Percentiles rank a stretch among this genome's conserved stretches.
Evolutionary conservation across 2,797 vertebrate genomes (phyloP).

Genomic region (Meda fulgida): DNA sequence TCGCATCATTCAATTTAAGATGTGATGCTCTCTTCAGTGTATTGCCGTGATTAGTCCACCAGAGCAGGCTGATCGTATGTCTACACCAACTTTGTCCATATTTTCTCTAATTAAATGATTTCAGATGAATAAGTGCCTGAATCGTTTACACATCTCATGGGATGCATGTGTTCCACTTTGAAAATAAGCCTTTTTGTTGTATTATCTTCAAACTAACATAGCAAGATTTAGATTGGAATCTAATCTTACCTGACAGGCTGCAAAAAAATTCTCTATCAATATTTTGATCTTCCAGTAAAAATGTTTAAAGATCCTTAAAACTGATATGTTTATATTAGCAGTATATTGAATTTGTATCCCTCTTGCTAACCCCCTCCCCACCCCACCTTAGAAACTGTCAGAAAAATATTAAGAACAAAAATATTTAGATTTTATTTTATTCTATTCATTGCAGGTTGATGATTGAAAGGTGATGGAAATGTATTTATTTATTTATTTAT

Average conservation of each 20-base stretch:
- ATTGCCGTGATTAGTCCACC: background rate
- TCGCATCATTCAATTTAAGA: slow-evolving; percentile 33
- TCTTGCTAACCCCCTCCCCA: no score
- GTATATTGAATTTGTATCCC: no score
- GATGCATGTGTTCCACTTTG: background rate
- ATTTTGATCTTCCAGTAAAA: background rate
- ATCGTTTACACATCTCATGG: slow-evolving; percentile 4
- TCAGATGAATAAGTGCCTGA: background rate
- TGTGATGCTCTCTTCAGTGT: slow-evolving; percentile 1
- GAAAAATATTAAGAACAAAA: no score
- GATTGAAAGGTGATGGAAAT: background rate
- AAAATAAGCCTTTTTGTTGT: slow-evolving; percentile 1
- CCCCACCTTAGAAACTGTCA: no score
- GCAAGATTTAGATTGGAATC: background rate
- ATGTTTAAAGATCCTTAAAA: background rate
- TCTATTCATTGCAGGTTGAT: background rate
- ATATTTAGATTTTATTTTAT: no score
- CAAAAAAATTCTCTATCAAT: background rate
- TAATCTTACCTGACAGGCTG: slow-evolving; percentile 8
- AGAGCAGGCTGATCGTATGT: background rate
- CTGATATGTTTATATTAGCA: no score
- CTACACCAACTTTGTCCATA: background rate
- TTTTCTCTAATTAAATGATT: slow-evolving; percentile 24
- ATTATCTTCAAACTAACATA: slow-evolving; percentile 11
- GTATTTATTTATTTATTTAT: background rate